Base-by-base conservation (phyloP, 2,888 invertebrate species). In the Therioaphis trifolii region DNA sequence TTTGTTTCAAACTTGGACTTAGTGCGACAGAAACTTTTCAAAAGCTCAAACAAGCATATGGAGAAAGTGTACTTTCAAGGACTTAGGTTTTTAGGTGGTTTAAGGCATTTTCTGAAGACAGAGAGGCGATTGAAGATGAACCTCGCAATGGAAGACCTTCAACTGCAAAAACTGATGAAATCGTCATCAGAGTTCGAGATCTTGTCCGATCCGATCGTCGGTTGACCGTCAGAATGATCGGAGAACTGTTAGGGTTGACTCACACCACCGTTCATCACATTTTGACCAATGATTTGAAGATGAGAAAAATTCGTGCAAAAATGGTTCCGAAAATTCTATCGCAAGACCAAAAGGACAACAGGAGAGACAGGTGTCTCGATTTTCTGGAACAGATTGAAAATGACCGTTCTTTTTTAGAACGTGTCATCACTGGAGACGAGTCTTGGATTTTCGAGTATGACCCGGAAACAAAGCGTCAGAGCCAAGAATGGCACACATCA, bases 1-100 rank as follows among this genome's bases (percentile, higher is more conserved):
- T 86, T 84, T 85, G 85, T 76, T 86, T 86, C 85, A 85, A 85
- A 85, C 86, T 86, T 85, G 84, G 84, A 14, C 86, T 86, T 69
- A 86, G 85, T 86, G 84, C 85, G 84, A 86, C 82, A 61, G 85
- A 86, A 85, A 86, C 84, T 72, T 85, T 85, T 84, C 68, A 80
- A 79, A 86, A 86, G 85, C 85, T 86, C 84, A 74, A 84, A 49
- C 85, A 86, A 76, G 72, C 84, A 77, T 86, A 86, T 35, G 75
- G 84, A 86, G 84, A 74, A 1, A 71, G 58, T 80, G 71, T 80
- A 27, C 49, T 52, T 35, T 86, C 85, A 85, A 85, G 71, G 58
- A 84, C 66, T 71, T 85, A 85, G 78, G 85, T 84, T 78, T 78
- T 78, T 46, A 43, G 49, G 40, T 66, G 68, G 66, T 78, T 49